Base-by-base conservation (phyloP, 2,113 vertebrate genomes). In the Trichechus manatus region DNA sequence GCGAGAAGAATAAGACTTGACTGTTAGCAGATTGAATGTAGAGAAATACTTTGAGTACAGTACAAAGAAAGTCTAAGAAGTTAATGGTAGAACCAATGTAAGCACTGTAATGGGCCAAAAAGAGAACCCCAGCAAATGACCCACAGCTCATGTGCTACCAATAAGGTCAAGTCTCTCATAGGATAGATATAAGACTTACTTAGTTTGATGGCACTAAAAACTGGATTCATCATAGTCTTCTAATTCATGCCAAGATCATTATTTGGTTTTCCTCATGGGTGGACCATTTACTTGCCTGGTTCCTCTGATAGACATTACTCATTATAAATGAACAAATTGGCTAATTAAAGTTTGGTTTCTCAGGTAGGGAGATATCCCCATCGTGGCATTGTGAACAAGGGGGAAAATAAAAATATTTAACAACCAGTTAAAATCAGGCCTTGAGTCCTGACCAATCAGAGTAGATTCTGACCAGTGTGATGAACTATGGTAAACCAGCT, bases 321-420 rank as follows among this genome's bases (percentile, higher is more conserved):
- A 89, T 88, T 89, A 83, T 4, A n/a, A 31, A 75, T 31, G 47
- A 93, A 92, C 23, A 82, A 59, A 79, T 4, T 89, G 15, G 17
- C 17, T 84, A 29, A 90, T 84, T 82, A 77, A 87, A 87, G 74
- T 33, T 53, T 93, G 36, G 29, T 29, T 78, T 92, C 61, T 75
- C 27, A 82, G 84, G 27, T 63, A 78, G 11, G 97, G 27, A 1
- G 0, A 83, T 29, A 94, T 6, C 5, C 23, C n/a, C 31, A 88
- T 31, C 25, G 59, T 0, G 63, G 29, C 15, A 22, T 79, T 22
- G 0, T 56, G 36, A 93, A 78, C 2, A 80, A 20, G 20, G 5
- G 0, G n/a, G 81, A 72, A 17, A 85, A 44, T 64, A 80, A 89
- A 96, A 90, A 86, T 70, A 89, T 9, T 78, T 91, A 85, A 85